Percentiles rank a stretch among this genome's conserved stretches.
Evolutionary conservation across 2,113 vertebrate species (phyloP).

Genomic region (Aptenodytes forsteri): DNA sequence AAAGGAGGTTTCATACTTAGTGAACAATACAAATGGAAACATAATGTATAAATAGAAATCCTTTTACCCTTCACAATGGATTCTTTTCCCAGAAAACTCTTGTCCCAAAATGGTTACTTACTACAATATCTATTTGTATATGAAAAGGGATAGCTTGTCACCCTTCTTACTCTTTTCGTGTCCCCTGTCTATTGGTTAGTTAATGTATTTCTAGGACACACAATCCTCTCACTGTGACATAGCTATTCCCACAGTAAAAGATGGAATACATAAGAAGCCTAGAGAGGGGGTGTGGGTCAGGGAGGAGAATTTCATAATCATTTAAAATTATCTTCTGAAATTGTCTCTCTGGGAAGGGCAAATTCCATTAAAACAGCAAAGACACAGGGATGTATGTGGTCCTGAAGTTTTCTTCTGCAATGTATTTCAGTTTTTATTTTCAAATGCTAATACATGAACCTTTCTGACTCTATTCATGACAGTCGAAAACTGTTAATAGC

Average conservation of each 20-base stretch:
- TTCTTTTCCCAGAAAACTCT: constrained; percentile 29
- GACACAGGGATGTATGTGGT: neutral
- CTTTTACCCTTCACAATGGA: constrained; percentile 37
- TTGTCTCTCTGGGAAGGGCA: neutral
- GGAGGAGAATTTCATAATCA: neutral
- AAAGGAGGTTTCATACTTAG: constrained; percentile 53
- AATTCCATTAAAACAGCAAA: neutral
- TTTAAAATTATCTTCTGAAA: neutral
- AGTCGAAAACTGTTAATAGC: neutral
- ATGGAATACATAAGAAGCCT: neutral
- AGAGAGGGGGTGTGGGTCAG: neutral
- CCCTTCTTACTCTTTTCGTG: neutral
- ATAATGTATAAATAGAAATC: constrained; percentile 62
- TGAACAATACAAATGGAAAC: constrained; percentile 60
- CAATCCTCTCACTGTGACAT: neutral
- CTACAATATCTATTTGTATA: neutral
- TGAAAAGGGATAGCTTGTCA: neutral
- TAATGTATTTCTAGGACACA: constrained; percentile 48
- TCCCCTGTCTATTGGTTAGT: neutral
- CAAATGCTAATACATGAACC: neutral
- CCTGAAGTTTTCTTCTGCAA: neutral
- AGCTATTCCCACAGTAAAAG: constrained; percentile 19
- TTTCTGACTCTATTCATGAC: neutral
- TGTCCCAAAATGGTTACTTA: neutral
- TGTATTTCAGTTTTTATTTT: neutral